A percentile compares a stretch with the other conserved stretches of the same genome.
Evolutionary conservation across 2,113 vertebrate genomes (phyloP).

Genomic region (Lophius piscatorius): DNA sequence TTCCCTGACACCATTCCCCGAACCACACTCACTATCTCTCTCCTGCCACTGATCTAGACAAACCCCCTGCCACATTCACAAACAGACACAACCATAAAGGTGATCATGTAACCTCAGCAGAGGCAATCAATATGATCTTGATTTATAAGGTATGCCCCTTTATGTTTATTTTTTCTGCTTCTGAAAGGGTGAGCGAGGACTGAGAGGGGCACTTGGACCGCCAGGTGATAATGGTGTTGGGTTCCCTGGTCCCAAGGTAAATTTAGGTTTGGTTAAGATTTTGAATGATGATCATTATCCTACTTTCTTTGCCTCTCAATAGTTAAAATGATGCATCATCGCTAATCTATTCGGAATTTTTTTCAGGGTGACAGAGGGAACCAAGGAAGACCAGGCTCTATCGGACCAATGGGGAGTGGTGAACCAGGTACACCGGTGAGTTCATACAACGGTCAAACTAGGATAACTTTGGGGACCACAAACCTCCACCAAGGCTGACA

Average conservation of each 20-base stretch:
- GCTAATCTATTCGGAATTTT: not conserved
- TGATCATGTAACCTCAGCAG: too few relatives aligned
- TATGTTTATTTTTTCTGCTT: not conserved
- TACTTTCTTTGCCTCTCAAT: not conserved
- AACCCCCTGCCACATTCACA: too few relatives aligned
- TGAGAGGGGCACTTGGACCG: conserved; percentile 80
- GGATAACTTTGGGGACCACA: too few relatives aligned
- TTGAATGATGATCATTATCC: too few relatives aligned
- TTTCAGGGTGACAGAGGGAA: conserved; percentile 85
- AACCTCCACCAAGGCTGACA: too few relatives aligned
- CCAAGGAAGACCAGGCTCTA: conserved; percentile 82
- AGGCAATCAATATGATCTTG: not conserved
- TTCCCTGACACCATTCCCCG: too few relatives aligned
- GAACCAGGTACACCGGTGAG: conserved; percentile 87
- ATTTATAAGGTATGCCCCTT: not conserved
- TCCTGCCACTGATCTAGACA: too few relatives aligned
- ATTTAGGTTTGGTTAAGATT: not conserved
- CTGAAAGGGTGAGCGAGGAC: conserved; percentile 78
- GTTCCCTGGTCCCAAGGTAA: conserved; percentile 87
- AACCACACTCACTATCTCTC: too few relatives aligned
- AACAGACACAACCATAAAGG: too few relatives aligned
- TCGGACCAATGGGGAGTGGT: conserved; percentile 81
- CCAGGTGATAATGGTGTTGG: conserved; percentile 82
- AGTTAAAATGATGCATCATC: not conserved
- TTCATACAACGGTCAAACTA: too few relatives aligned